Conservation (phyloP, 2,888 invertebrate species). For the Tachina fera region DNA sequence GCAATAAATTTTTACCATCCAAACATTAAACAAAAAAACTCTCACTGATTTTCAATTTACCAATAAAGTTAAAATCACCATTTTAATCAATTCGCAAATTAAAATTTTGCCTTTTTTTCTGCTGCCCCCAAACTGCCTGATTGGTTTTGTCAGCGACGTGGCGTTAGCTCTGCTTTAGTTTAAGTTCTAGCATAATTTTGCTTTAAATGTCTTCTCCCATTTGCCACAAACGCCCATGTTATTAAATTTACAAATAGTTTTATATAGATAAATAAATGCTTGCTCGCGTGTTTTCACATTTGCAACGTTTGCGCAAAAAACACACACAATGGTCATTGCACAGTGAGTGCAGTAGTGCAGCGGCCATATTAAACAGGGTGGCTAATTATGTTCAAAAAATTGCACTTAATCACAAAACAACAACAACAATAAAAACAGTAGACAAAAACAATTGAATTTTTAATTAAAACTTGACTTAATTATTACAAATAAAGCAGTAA, state of each 20-base stretch:
- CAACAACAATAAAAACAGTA: neutral
- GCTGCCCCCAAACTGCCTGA: neutral
- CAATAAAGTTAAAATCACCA: conserved; percentile 82
- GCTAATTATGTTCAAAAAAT: conserved; percentile 53
- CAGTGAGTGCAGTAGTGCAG: neutral
- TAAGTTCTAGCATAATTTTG: neutral
- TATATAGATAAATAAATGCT: neutral
- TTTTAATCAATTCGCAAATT: conserved; percentile 81
- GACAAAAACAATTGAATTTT: conserved; percentile 57
- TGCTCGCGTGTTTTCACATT: conserved; percentile 22
- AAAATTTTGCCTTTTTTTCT: conserved; percentile 67
- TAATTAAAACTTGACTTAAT: conserved; percentile 64
- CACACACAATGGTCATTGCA: neutral
- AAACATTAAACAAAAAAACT: conserved; percentile 26
- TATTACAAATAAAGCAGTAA: conserved; percentile 50
- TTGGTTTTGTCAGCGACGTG: conserved; percentile 32
- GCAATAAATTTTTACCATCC: conserved; percentile 41
- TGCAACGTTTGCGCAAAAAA: conserved; percentile 7
- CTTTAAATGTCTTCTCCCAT: conserved; percentile 29
- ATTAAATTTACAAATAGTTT: conserved; percentile 23
- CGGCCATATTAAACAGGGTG: conserved; percentile 35
- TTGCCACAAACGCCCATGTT: conserved; percentile 28
- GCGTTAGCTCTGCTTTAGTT: conserved; percentile 23
- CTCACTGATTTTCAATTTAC: conserved; percentile 79
- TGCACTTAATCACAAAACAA: neutral